Conservation (phyloP, 2,113 vertebrate species). For the Psittacara wagleri region DNA sequence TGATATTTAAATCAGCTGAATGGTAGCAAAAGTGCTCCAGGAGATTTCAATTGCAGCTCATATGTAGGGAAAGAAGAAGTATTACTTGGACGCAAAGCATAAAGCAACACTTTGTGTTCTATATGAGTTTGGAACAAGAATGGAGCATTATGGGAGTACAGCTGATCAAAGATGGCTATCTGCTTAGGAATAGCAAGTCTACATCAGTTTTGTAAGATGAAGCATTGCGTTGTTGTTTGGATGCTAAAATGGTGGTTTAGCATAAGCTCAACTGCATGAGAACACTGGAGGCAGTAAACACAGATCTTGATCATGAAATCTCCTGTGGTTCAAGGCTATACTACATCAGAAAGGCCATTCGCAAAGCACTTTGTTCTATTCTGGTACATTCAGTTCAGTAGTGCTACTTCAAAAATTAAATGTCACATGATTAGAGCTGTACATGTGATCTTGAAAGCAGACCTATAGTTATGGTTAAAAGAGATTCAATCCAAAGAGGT, state of each 20-base stretch:
- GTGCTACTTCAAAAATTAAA: neutral
- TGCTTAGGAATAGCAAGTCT: neutral
- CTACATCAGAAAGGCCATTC: neutral
- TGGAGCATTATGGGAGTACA: neutral
- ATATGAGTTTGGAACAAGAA: neutral
- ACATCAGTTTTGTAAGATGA: neutral
- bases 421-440: neutral
- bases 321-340: neutral
- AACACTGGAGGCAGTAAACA: neutral
- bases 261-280: neutral
- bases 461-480: neutral
- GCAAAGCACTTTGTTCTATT: neutral
- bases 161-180: neutral
- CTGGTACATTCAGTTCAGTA: neutral
- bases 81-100: neutral
- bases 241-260: neutral
- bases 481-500: neutral
- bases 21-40: neutral
- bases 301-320: neutral
- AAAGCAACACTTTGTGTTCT: neutral
- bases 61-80: neutral
- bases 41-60: neutral
- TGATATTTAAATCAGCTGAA: neutral
- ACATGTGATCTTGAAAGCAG: neutral
- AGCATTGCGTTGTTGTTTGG: neutral